phyloP scores from a whole-genome alignment of 2,797 vertebrate genomes.

The Dendrocincla tyrannina region DNA sequence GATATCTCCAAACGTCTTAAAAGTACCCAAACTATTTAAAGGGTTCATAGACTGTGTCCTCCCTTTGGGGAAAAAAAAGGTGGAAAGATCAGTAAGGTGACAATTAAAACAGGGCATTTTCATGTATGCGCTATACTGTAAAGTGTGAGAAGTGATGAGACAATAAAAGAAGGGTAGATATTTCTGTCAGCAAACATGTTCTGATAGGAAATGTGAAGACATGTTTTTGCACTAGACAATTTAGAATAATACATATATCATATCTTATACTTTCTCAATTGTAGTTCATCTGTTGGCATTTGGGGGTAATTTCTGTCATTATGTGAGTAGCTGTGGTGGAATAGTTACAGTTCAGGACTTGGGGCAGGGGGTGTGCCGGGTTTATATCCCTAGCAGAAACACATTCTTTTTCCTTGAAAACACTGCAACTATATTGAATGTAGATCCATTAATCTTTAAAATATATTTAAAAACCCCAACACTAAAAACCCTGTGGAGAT shows the following conservation, averaged over 20 bases:
- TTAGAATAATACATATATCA: background rate
- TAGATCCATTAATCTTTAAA: background rate
- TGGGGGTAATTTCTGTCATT: background rate
- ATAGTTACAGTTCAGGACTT: background rate
- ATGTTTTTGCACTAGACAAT: background rate
- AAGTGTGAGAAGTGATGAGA: background rate
- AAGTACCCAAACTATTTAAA: background rate
- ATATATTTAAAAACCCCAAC: rapidly evolving
- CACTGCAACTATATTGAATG: background rate
- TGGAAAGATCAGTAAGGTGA: conserved; percentile 59
- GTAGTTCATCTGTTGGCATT: background rate
- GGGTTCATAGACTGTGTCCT: background rate
- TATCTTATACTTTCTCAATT: background rate
- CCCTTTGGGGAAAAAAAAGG: background rate
- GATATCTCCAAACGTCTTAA: background rate
- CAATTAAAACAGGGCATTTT: conserved; percentile 43
- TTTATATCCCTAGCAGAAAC: background rate
- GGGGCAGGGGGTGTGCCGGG: background rate
- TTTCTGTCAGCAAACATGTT: background rate
- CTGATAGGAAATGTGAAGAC: background rate
- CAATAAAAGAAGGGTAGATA: background rate
- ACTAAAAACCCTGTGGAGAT: background rate
- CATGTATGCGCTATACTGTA: background rate
- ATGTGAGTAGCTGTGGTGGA: background rate
- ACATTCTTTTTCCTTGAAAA: background rate